Base-by-base conservation (phyloP, 2,113 vertebrate genomes). In the Oncorhynchus keta region DNA sequence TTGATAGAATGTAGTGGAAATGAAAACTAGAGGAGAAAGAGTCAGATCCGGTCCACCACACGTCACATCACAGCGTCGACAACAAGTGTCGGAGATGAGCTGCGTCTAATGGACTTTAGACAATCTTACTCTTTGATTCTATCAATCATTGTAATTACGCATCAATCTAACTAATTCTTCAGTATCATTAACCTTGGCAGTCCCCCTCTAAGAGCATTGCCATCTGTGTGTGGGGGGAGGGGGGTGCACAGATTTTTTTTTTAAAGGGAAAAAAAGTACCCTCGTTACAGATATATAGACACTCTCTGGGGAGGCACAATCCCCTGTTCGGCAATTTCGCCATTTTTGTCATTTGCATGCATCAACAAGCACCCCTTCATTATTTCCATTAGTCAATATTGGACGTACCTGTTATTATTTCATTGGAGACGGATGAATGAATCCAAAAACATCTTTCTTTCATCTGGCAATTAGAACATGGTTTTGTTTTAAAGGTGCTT, bases 151-250 rank as follows among this genome's bases (percentile, higher is more conserved):
- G 86, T 92, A 92, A 92, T 91, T 93, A 92, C 81, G 86, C 84
- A 91, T 93, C 89, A 93, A 91, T 93, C 90, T 88, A 68, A 78
- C 88, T 92, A 89, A 90, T 93, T 90, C 84, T 85, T 90, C 87
- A 92, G 91, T 89, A 89, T 92, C 92, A 93, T 93, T 93, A 93
- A 93, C 91, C 92, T 93, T 92, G 92, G 83, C 89, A 89, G 81
- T 88, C 84, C 85, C 81, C 85, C 88, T 79, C 81, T 85, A 85
- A 90, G 88, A 84, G 87, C 85, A 86, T 70, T 74, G 75, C 89
- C 92, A 93, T 93, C 92, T 93, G 92, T 81, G 79, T 77, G 61
- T 55, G 65, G 72, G 7, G 35, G 35, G 35, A 0, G 7, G 39
- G 35, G 39, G 39, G 35, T 5, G 28, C 0, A 3, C 0, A 26